Evolutionary conservation across 1,140 invertebrate species (phyloP), one percentile per base, ranked within the genome.

Genomic region (Plectus sambesii): DNA sequence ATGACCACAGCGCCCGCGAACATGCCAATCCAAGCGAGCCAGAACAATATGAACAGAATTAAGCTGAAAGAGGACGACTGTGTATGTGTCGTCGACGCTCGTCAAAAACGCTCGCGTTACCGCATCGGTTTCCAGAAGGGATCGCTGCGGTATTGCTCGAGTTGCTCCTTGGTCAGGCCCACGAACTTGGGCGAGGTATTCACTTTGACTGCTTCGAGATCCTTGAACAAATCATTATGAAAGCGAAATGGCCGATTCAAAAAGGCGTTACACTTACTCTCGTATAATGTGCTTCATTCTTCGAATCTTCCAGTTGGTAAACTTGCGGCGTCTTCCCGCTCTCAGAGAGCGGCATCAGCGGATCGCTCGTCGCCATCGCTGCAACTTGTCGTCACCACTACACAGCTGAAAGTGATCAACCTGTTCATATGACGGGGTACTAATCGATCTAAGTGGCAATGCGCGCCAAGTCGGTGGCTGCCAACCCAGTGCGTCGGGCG

Each of bases 121-220:
- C 61, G 56, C 17, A 68, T 44, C n/a, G 62, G 42, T 46, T 66
- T 66, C 63, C 63, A 69, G 37, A 63, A 58, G 3, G 63, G 63
- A 47, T 66, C 62, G 50, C 66, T 66, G 9, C 60, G 38, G 44
- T 69, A 66, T 40, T 62, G 58, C 42, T 66, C 63, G 6, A 66
- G 40, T 35, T 66, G 62, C 27, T 66, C 63, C 49, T 66, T 66
- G 8, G 63, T 66, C 29, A 66, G 41, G 15, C 63, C 63, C 35
- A 66, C 63, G 24, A 62, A 26, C 41, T 64, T 64, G 15, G 59
- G 48, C 6, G 55, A 49, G 15, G 55, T 33, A n/a, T 59, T 50
- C 5, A 63, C 46, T 37, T 59, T 55, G 15, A 63, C 58, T 12
- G 26, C 51, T 15, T 65, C 61, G 4, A 23, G 51, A 29, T 56